Conservation (phyloP, 2,113 vertebrate genomes). For the Panthera leo region DNA sequence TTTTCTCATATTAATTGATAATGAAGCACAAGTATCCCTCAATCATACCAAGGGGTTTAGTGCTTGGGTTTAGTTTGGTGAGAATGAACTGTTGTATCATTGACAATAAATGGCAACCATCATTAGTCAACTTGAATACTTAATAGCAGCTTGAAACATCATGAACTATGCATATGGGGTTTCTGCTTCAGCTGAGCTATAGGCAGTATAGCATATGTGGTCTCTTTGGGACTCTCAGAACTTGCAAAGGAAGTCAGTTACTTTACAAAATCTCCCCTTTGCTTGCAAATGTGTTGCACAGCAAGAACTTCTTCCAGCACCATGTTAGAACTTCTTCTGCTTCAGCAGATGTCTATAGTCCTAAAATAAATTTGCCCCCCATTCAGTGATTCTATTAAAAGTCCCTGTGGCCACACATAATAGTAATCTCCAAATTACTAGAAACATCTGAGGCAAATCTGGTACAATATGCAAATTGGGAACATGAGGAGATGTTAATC, state of each 20-base stretch:
- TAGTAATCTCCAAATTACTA: not conserved
- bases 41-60: not conserved
- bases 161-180: not conserved
- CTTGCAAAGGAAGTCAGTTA: not conserved
- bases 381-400: conserved; percentile 20
- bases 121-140: not conserved
- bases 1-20: not conserved
- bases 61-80: conserved; percentile 33
- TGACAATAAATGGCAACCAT: not conserved
- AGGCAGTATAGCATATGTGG: not conserved
- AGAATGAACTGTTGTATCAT: not conserved
- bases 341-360: conserved; percentile 2
- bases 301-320: not conserved
- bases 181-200: conserved; percentile 9
- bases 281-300: not conserved
- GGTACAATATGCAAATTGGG: not conserved
- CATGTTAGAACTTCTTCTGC: not conserved
- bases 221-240: not conserved
- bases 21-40: not conserved
- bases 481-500: not conserved
- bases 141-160: not conserved
- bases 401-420: not conserved
- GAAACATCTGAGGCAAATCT: not conserved
- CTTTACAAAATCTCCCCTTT: not conserved
- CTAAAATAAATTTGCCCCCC: not conserved